Base-by-base conservation (phyloP, 2,113 vertebrate species). In the Phaethornis superciliosus region DNA sequence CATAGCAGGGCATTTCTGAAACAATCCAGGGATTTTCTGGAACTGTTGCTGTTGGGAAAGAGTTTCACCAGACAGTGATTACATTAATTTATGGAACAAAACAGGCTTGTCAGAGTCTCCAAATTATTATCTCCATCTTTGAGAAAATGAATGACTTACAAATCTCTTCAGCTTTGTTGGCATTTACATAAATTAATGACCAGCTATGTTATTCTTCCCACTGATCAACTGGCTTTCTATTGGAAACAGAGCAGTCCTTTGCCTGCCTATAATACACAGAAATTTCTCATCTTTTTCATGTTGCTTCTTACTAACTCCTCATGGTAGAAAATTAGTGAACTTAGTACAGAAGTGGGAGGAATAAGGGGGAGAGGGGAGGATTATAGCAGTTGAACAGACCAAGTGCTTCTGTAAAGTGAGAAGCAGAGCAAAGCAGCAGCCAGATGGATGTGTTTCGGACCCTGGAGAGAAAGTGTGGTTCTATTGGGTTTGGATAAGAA, bases 401-500 rank as follows among this genome's bases (percentile, higher is more conserved):
- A 42, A 74, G 28, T 18, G 20, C 51, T 33, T 72, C 59, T 40
- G 8, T 30, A 24, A 75, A 52, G 9, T 46, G 55, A 70, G 33
- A 81, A 86, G 52, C 54, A 51, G 33, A 54, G 46, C 76, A 70
- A 54, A 75, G 60, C 52, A 64, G 59, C 68, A 75, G 72, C 69
- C 88, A 85, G 76, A 94, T 60, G 82, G 85, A 81, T 71, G 65
- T 1, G 3, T 70, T 69, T 78, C 0, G 0, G 46, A 33, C 71
- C 62, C 33, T 40, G 52, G 64, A 54, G 64, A 92, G 68, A 88
- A 94, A 91, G 89, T 93, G 88, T 85, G 89, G 75, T 74, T 93
- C 46, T 37, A 37, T 75, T 18, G 40, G 42, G 82, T 91, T 71
- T 32, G 44, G 91, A 27, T n/a, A 65, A 52, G 64, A 65, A 42